Percentiles rank a stretch among this genome's conserved stretches.
These are phyloP conservation scores for Agrochola lychnidis DNA, from an alignment of 2,888 invertebrate genomes.

Conservation along the genomic window DNA sequence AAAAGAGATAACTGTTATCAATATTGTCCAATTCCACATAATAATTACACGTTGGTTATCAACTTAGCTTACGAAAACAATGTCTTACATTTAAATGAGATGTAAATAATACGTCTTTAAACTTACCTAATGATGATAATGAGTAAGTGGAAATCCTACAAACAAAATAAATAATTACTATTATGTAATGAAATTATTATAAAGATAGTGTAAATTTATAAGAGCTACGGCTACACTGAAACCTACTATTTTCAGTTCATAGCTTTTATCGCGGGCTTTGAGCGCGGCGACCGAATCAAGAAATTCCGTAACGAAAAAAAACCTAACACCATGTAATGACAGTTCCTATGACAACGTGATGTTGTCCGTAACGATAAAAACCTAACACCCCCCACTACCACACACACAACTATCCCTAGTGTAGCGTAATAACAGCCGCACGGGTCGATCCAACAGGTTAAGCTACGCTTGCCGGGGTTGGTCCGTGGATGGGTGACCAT, in stretches of 20 bases:
- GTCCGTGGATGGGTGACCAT: too few species aligned
- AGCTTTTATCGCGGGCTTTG: too few species aligned
- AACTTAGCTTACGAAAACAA: conserved; percentile 1
- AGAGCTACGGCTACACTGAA: background rate
- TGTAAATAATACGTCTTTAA: background rate
- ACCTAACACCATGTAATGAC: too few species aligned
- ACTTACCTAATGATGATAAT: background rate
- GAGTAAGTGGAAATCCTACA: background rate
- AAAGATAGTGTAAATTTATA: background rate
- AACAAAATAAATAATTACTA: conserved; percentile 1
- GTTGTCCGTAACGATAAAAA: too few species aligned
- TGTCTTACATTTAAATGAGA: background rate
- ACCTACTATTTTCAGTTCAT: background rate
- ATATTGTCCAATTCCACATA: conserved; percentile 5
- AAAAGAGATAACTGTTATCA: background rate
- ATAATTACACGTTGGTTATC: background rate
- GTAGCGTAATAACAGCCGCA: too few species aligned
- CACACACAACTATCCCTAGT: too few species aligned
- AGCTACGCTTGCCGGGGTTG: too few species aligned
- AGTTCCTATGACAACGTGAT: too few species aligned
- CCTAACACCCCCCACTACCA: too few species aligned
- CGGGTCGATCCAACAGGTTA: too few species aligned
- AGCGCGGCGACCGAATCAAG: too few species aligned
- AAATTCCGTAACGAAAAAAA: too few species aligned
- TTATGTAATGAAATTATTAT: background rate